These are phyloP conservation scores for Aegithalos caudatus DNA, from an alignment of 2,113 vertebrate species.

Conservation along the genomic window DNA sequence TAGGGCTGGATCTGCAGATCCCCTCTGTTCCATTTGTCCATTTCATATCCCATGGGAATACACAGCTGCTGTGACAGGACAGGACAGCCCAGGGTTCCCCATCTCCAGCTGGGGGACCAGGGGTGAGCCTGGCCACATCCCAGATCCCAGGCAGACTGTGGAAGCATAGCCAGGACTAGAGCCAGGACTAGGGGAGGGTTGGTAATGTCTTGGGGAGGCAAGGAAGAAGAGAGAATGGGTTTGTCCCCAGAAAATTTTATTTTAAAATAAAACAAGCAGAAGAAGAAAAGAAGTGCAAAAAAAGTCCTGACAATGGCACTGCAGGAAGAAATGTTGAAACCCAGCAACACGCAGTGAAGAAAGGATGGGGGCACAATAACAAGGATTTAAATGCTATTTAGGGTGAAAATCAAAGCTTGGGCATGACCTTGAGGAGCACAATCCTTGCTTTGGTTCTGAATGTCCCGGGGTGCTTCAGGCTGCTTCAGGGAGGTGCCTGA, in stretches of 20 bases:
- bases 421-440: fast-evolving
- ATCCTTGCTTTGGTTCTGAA: neutral
- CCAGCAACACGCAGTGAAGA: neutral
- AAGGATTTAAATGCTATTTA: neutral
- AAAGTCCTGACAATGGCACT: neutral
- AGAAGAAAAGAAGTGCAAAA: neutral
- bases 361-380: neutral
- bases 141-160: neutral
- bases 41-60: neutral
- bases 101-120: neutral
- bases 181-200: too few relatives aligned
- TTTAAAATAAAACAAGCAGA: neutral
- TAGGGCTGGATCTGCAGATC: neutral
- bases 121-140: neutral
- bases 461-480: neutral
- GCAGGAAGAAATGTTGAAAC: neutral
- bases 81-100: neutral
- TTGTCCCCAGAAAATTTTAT: neutral
- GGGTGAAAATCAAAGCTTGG: neutral
- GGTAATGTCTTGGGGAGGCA: neutral
- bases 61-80: neutral
- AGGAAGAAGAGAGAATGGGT: neutral
- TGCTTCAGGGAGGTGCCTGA: neutral
- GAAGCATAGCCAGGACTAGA: neutral
- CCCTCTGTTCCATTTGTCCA: neutral